Evolutionary conservation across 2,113 vertebrate species (phyloP), one percentile per base, ranked within the genome.

Genomic region (Panthera leo): DNA sequence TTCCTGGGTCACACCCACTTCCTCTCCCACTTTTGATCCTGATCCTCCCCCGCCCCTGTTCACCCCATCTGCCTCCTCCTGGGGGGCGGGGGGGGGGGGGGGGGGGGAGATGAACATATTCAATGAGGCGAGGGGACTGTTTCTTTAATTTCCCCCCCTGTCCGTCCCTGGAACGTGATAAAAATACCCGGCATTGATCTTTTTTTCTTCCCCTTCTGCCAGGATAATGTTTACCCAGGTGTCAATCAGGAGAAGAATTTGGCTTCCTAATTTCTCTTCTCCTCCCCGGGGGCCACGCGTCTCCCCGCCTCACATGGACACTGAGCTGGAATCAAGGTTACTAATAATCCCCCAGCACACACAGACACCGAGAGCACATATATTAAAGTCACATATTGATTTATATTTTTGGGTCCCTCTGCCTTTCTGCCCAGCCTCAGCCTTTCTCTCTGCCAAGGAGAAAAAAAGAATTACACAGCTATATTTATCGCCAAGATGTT

Each of bases 371-470:
- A 92, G 91, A 97, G 95, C 98, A 98, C 97, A 98, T 98, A 97
- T 98, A 98, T 98, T 98, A 97, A 98, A 98, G 98, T 98, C 97
- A 97, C 95, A 96, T 97, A 97, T 96, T 98, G 97, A 98, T 98
- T 98, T 98, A 97, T 98, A 97, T 98, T 98, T 98, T 96, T 94
- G 51, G 97, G 97, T 92, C 93, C 97, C 97, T 97, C 93, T 96
- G 95, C 97, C 92, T 97, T 96, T 92, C 96, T 97, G 95, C 97
- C 92, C 90, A 93, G 94, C 88, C 97, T 95, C 96, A 96, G 97
- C 96, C 97, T 97, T 97, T 97, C 96, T 95, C 85, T 96, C 97
- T 97, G 97, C 97, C 97, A 98, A 97, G 95, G 86, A 97, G 95
- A 95, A 98, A 96, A 98, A 96, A 97, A 98, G 94, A 97, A 98